Percentiles rank a stretch among this genome's conserved stretches.
Conservation (phyloP, 2,888 invertebrate species). For the Microctonus hyperodae region DNA sequence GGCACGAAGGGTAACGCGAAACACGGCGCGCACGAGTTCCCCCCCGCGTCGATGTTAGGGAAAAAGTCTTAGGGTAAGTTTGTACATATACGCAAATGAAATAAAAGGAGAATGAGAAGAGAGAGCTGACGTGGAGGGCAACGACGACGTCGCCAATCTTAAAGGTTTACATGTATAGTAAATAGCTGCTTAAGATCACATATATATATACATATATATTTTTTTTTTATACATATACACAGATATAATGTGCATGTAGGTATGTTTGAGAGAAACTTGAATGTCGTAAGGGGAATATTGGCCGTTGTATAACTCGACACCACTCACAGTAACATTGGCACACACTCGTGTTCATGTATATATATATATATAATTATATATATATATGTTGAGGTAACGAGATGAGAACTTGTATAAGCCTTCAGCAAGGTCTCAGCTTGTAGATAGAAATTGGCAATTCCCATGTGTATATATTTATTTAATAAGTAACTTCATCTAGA, state of each 20-base stretch:
- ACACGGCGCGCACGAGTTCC: slow-evolving; percentile 35
- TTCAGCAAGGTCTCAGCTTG: slow-evolving; percentile 25
- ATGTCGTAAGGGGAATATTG: slow-evolving; percentile 24
- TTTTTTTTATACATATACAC: too few relatives aligned
- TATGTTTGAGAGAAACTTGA: slow-evolving; percentile 22
- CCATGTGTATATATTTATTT: not conserved
- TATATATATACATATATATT: too few relatives aligned
- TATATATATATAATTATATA: not conserved
- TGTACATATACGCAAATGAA: slow-evolving; percentile 32
- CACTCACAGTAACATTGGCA: slow-evolving; percentile 23
- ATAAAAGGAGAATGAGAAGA: slow-evolving; percentile 25
- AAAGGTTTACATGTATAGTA: slow-evolving; percentile 14
- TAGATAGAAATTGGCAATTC: slow-evolving; percentile 9
- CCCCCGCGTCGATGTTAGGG: slow-evolving; percentile 10
- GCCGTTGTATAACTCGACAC: slow-evolving; percentile 36
- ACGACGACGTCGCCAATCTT: slow-evolving; percentile 16
- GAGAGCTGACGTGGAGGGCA: too few relatives aligned
- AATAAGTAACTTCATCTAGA: slow-evolving; percentile 22
- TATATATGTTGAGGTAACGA: not conserved
- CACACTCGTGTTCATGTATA: not conserved
- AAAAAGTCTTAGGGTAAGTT: slow-evolving; percentile 43
- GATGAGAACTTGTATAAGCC: slow-evolving; percentile 21
- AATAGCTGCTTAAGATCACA: slow-evolving; percentile 20
- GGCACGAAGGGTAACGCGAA: slow-evolving; percentile 48
- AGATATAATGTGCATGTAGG: slow-evolving; percentile 3